Percentiles rank a stretch among this genome's conserved stretches.
phyloP scores from a whole-genome alignment of 37 sponge, comb jelly and placozoan genomes.

The Spongilla lacustris region DNA sequence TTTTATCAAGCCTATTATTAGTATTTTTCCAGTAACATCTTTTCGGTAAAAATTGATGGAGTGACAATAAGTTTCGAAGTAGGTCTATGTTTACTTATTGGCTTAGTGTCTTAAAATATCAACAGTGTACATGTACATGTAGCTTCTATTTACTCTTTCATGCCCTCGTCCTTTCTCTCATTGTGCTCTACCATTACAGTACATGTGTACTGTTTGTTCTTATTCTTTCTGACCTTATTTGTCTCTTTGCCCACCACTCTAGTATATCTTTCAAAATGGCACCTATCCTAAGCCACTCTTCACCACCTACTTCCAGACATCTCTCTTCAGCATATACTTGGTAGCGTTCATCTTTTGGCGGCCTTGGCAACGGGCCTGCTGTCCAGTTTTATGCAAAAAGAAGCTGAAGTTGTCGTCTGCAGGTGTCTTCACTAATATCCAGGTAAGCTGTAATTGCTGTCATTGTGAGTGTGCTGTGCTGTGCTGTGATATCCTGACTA shows the following conservation, averaged over 20 bases:
- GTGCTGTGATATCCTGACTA: too few relatives aligned
- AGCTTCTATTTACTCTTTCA: too few relatives aligned
- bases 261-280: conserved; percentile 73
- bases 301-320: conserved; percentile 88
- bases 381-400: neutral
- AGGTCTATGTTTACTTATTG: too few relatives aligned
- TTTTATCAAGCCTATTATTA: too few relatives aligned
- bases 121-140: too few relatives aligned
- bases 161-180: too few relatives aligned
- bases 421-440: neutral
- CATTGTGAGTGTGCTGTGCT: too few relatives aligned
- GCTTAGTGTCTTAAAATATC: too few relatives aligned
- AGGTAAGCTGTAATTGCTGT: neutral
- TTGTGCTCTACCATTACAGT: too few relatives aligned
- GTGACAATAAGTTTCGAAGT: too few relatives aligned
- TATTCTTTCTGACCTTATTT: neutral
- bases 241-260: neutral
- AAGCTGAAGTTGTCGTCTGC: neutral
- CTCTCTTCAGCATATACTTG: conserved; percentile 84
- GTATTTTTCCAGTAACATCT: too few relatives aligned
- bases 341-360: conserved; percentile 82
- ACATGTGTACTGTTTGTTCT: neutral
- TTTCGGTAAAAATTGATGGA: too few relatives aligned
- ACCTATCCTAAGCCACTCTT: conserved; percentile 85
- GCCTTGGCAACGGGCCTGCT: conserved; percentile 82